Evolutionary conservation across 1,140 invertebrate species (phyloP).

Genomic region (Caenorhabditis tropicalis): DNA sequence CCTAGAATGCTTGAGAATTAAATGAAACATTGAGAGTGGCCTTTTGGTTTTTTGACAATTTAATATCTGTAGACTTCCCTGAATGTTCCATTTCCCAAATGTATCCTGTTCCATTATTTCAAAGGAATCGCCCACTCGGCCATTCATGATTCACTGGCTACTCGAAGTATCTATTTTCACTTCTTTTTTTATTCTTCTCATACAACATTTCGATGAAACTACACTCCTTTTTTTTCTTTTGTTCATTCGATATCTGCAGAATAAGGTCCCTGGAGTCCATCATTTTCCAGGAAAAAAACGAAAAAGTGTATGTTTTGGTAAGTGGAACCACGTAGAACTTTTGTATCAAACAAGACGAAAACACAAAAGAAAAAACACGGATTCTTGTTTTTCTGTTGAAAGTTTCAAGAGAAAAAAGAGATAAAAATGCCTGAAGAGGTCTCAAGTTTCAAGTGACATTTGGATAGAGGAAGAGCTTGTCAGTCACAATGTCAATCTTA

Average conservation of each 20-base stretch:
- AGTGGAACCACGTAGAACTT: not conserved
- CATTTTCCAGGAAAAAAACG: not conserved
- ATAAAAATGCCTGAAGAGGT: not conserved
- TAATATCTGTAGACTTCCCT: too few relatives aligned
- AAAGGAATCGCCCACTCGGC: not conserved
- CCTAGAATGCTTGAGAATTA: too few relatives aligned
- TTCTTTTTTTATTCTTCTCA: not conserved
- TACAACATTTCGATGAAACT: not conserved
- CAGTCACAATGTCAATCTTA: constrained; percentile 40
- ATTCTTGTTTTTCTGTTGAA: not conserved
- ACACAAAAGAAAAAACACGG: not conserved
- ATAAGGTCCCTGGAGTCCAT: not conserved
- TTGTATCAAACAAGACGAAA: not conserved
- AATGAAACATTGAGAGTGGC: too few relatives aligned
- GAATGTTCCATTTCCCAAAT: too few relatives aligned
- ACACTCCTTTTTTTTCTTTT: not conserved
- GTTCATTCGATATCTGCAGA: not conserved
- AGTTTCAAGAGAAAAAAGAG: not conserved
- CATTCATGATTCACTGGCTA: not conserved
- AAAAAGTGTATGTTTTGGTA: constrained; percentile 35
- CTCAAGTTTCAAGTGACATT: constrained; percentile 2
- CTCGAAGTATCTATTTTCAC: constrained; percentile 15
- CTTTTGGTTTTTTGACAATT: too few relatives aligned
- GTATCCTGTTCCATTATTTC: too few relatives aligned
- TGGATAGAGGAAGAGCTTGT: not conserved